Evolutionary conservation across 1,140 invertebrate genomes (phyloP), one percentile per base, ranked within the genome.

Genomic region (Ooceraea biroi): DNA sequence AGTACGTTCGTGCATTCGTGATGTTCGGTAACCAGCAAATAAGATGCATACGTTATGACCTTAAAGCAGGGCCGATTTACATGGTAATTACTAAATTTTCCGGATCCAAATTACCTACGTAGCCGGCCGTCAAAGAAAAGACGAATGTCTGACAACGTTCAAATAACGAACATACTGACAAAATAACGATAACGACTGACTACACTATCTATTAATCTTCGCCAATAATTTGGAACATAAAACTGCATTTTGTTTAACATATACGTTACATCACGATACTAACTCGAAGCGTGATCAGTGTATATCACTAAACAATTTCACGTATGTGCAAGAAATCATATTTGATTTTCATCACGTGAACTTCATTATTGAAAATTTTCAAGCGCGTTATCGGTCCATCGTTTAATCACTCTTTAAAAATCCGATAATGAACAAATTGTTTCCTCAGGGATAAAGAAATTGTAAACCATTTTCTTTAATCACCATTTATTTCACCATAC

Each of bases 21-120:
- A 66, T 72, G 66, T 50, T 27, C 55, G 63, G 72, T 82, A 88
- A 88, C 86, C 61, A 88, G 86, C 82, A 78, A 88, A 83, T 85
- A 88, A 88, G 86, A 85, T 86, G 87, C 86, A 88, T 88, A 88
- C 50, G 77, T 88, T 88, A 88, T 25, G 55, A 83, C 86, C 66
- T 86, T 89, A 89, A 84, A 84, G 74, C 44, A 11, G 25, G 50
- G 22, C 72, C 85, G 69, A 89, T 89, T 89, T 89, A 85, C 88
- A 89, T 89, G 82, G 88, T 89, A 89, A 89, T 89, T 89, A 83
- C 71, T 76, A 87, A 89, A 85, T 83, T 87, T 85, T 85, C 88
- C 76, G 85, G 55, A 44, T 69, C 88, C 87, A 89, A 89, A 87
- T 89, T 89, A 85, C 82, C 69, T 83, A 66, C 77, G 66, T 85